Percentiles rank a stretch among this genome's conserved stretches.
phyloP scores from a whole-genome alignment of 1,140 invertebrate genomes.

The Temnothorax longispinosus region DNA sequence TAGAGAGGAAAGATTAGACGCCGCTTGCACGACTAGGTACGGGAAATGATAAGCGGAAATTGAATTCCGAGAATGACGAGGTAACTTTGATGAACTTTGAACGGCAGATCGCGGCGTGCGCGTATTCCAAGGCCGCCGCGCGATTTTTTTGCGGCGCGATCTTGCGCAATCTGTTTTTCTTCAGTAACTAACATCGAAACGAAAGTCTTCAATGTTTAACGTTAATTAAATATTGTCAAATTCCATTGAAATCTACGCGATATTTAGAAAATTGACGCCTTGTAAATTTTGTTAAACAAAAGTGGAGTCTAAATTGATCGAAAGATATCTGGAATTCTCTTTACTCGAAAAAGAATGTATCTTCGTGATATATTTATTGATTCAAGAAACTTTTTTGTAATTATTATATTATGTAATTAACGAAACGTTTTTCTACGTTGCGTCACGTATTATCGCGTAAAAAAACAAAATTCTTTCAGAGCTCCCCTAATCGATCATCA shows the following conservation, averaged over 20 bases:
- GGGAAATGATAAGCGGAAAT: background rate
- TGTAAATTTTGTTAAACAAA: background rate
- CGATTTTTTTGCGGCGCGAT: background rate
- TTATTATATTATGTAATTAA: too few species aligned
- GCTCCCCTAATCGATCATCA: conserved; percentile 23
- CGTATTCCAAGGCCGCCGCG: background rate
- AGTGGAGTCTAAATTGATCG: background rate
- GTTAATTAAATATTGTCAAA: background rate
- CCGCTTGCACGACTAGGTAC: background rate
- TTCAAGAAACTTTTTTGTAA: background rate
- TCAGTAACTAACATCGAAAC: background rate
- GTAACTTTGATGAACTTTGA: background rate
- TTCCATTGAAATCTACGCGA: background rate
- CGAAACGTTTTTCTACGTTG: background rate
- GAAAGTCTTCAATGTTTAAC: background rate
- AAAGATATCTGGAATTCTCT: background rate
- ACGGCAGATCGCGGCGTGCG: background rate
- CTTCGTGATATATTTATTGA: background rate
- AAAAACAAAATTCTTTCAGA: conserved; percentile 17
- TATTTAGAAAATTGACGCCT: background rate
- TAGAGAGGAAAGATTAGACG: background rate
- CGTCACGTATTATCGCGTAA: background rate
- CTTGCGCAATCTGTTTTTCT: background rate
- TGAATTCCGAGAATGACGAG: background rate
- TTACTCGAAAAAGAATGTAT: background rate